These are phyloP conservation scores for Frankliniella fusca DNA, from an alignment of 2,888 invertebrate genomes.

Conservation along the genomic window DNA sequence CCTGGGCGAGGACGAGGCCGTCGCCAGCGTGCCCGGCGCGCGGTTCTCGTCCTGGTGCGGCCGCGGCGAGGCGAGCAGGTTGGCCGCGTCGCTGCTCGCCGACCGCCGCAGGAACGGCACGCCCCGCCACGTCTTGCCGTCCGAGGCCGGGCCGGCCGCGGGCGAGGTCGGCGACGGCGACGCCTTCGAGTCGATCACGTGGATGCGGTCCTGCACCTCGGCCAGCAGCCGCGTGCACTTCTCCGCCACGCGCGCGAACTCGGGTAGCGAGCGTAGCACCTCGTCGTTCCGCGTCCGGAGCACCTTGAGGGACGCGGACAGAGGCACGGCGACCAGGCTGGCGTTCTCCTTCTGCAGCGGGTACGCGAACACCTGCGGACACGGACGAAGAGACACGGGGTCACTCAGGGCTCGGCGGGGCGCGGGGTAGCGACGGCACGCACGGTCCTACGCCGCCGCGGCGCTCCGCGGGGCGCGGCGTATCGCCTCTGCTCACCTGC, in stretches of 20 bases:
- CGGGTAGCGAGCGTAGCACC: constrained; percentile 61
- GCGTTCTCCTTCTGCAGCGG: constrained; percentile 77
- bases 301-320: constrained; percentile 80
- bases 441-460: background rate
- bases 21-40: constrained; percentile 43
- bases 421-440: background rate
- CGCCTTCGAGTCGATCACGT: constrained; percentile 71
- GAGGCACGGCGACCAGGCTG: constrained; percentile 73
- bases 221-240: constrained; percentile 68
- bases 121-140: constrained; percentile 43
- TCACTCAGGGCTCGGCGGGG: background rate
- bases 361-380: constrained; percentile 67
- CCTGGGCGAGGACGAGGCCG: background rate
- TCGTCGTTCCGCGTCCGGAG: constrained; percentile 78
- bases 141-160: constrained; percentile 43
- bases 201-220: constrained; percentile 75
- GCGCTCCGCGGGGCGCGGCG: background rate
- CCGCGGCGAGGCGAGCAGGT: constrained; percentile 50
- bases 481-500: constrained; percentile 33
- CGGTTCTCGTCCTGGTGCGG: constrained; percentile 58
- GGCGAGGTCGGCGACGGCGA: constrained; percentile 33
- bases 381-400: background rate
- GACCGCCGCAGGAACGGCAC: constrained; percentile 62
- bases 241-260: constrained; percentile 72
- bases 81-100: constrained; percentile 69